phyloP scores from a whole-genome alignment of 2,113 vertebrate genomes.

The Orthochromis indermauri region DNA sequence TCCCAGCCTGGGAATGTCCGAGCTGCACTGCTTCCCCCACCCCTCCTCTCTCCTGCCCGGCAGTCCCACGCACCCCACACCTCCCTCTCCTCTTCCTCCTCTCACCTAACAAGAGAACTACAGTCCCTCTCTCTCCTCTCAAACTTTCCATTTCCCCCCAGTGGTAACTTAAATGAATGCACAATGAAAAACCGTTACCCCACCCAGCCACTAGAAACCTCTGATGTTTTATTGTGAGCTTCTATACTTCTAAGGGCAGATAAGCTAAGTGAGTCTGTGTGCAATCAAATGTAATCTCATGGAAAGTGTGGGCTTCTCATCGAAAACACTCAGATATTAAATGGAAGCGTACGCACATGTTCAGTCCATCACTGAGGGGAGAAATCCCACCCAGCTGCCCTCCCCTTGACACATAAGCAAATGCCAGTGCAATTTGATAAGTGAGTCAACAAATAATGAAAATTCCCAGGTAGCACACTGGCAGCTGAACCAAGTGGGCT shows the following conservation, averaged over 20 bases:
- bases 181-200: constrained; percentile 44
- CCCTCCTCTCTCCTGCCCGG: background rate
- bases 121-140: constrained; percentile 49
- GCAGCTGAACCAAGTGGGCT: background rate
- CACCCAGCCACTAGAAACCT: constrained; percentile 5
- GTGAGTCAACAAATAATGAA: background rate
- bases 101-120: constrained; percentile 55
- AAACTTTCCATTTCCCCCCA: constrained; percentile 55
- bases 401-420: background rate
- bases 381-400: background rate
- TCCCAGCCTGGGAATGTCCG: constrained; percentile 56
- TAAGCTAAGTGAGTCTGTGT: background rate
- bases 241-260: background rate
- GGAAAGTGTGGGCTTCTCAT: background rate
- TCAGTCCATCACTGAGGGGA: background rate
- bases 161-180: constrained; percentile 39
- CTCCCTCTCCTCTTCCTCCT: background rate
- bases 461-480: background rate
- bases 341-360: background rate
- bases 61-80: constrained; percentile 29
- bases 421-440: background rate
- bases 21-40: background rate
- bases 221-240: constrained; percentile 1
- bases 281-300: background rate
- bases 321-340: background rate